A percentile compares a stretch with the other conserved stretches of the same genome.
Conservation (phyloP, 2,888 invertebrate species). For the Apoderus coryli region DNA sequence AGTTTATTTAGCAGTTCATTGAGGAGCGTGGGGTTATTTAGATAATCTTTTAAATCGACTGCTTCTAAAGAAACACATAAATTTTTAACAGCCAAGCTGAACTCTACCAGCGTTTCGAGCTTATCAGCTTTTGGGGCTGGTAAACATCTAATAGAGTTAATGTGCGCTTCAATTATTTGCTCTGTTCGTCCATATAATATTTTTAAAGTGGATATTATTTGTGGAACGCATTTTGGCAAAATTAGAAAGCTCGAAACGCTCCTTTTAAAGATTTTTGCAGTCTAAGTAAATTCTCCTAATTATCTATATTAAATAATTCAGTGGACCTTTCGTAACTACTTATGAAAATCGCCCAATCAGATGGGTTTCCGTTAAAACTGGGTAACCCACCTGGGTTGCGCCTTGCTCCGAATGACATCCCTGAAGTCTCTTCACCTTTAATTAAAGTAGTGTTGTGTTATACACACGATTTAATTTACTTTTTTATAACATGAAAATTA, state of each 20-base stretch:
- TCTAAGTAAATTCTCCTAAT: conserved; percentile 7
- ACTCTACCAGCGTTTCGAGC: conserved; percentile 10
- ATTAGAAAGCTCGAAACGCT: conserved; percentile 7
- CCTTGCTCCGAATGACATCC: no score
- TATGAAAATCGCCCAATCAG: conserved; percentile 5
- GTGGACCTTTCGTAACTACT: conserved; percentile 6
- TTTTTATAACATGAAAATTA: no score
- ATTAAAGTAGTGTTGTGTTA: no score
- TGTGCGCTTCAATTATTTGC: conserved; percentile 5
- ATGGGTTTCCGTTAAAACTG: background rate
- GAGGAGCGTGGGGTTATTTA: conserved; percentile 7
- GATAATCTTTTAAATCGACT: conserved; percentile 1
- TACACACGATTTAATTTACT: no score
- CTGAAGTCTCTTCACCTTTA: conserved; percentile 3
- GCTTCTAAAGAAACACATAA: conserved; percentile 7
- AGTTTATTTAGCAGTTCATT: conserved; percentile 8
- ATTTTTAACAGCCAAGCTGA: conserved; percentile 9
- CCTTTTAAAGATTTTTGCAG: conserved; percentile 7
- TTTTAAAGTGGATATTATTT: conserved; percentile 6
- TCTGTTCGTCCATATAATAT: background rate
- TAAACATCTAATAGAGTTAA: conserved; percentile 8
- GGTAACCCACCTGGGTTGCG: background rate
- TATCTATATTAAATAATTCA: conserved; percentile 5
- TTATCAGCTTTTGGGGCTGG: conserved; percentile 8
- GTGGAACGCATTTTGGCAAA: conserved; percentile 7